Base-by-base conservation (phyloP, 2,113 vertebrate genomes). In the Coptodon bakossiorum region DNA sequence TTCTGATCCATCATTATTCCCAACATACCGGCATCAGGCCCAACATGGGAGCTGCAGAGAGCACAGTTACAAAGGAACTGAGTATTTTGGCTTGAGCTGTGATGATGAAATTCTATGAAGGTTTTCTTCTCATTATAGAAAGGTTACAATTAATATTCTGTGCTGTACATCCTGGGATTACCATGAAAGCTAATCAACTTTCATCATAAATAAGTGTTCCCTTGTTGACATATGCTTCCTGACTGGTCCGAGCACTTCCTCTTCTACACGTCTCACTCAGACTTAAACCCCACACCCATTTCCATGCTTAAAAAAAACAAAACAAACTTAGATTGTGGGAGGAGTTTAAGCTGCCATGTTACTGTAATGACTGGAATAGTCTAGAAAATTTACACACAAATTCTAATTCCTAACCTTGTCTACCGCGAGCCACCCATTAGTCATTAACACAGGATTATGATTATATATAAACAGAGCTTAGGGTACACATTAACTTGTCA, bases 1-100 rank as follows among this genome's bases (percentile, higher is more conserved):
- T 94, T 92, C 92, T 95, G 86, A 93, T 98, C 97, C 97, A 96
- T 94, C 24, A 85, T 89, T 86, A 95, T 66, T 81, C 94, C 95
- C 87, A 94, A 91, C 45, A 93, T 82, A 45, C 94, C 86, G 50
- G 86, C 59, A 29, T 94, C 94, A 80, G 89, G 22, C 89, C 96
- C 96, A 50, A 93, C 83, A 86, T 90, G 90, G 86, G 95, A 95
- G 92, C 95, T 95, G 94, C 53, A 40, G 83, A 88, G 34, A 92
- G 83, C 31, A 93, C 76, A 90, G 78, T 81, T 76, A 38, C 68
- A 68, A 83, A 76, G 79, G 84, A 84, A 61, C 89, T 45, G 48
- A 81, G 63, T 45, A 36, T 31, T 48, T 29, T 19, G 50, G 38
- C 16, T 53, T 1, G 11, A 19, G 57, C 11, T 52, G 4, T 19